Conservation (phyloP, 2,888 invertebrate genomes). For the Drosophila glabriapex region DNA sequence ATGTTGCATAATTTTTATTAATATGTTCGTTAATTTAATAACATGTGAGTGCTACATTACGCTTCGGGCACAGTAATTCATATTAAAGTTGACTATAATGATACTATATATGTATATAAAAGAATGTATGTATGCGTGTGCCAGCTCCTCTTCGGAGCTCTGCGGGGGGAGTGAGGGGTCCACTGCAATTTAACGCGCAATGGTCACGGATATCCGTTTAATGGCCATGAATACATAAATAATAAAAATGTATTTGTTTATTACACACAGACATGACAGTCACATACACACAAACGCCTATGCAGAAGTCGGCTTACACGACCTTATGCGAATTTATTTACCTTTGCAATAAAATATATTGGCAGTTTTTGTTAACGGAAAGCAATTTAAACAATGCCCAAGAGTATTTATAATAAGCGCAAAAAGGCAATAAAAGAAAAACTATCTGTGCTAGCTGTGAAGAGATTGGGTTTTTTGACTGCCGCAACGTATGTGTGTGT, state of each 20-base stretch:
- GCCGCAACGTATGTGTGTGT: slow-evolving; percentile 3
- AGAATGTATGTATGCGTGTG: slow-evolving; percentile 12
- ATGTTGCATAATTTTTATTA: slow-evolving; percentile 48
- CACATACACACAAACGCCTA: slow-evolving; percentile 19
- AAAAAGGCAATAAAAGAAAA: slow-evolving; percentile 61
- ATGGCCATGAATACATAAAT: slow-evolving; percentile 82
- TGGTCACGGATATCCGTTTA: slow-evolving; percentile 80
- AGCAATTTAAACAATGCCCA: slow-evolving; percentile 79
- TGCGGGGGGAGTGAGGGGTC: slow-evolving; percentile 17
- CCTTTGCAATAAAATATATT: slow-evolving; percentile 78
- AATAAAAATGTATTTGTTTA: slow-evolving; percentile 82
- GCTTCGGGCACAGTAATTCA: slow-evolving; percentile 4
- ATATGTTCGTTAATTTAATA: slow-evolving; percentile 59
- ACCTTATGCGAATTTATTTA: slow-evolving; percentile 72
- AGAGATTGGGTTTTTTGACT: slow-evolving; percentile 68
- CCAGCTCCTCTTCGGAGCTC: neutral
- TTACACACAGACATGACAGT: slow-evolving; percentile 56
- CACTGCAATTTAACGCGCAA: slow-evolving; percentile 79
- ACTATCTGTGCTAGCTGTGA: slow-evolving; percentile 63
- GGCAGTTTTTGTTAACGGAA: slow-evolving; percentile 57
- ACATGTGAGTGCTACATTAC: slow-evolving; percentile 16
- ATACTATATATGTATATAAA: neutral
- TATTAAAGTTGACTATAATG: slow-evolving; percentile 49
- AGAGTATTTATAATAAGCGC: slow-evolving; percentile 74
- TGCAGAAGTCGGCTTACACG: slow-evolving; percentile 66